phyloP scores from a whole-genome alignment of 2,888 invertebrate species.

The Drosophila algonquin region DNA sequence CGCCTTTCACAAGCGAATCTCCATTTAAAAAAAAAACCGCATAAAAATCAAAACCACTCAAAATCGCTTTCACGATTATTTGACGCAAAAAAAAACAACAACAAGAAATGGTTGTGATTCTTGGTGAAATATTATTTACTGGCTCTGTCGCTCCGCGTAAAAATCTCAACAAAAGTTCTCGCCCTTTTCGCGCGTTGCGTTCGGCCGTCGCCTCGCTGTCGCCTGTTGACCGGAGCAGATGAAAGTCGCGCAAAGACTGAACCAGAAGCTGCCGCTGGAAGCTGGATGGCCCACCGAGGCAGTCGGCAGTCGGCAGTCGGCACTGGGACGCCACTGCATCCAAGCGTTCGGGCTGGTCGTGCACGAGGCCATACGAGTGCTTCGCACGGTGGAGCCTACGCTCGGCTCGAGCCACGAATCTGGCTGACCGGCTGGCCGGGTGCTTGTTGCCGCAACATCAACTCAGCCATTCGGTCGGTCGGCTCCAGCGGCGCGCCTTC shows the following conservation, averaged over 20 bases:
- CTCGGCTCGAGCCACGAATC: neutral
- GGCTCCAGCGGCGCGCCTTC: conserved; percentile 11
- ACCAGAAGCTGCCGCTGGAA: conserved; percentile 20
- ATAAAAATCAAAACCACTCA: neutral
- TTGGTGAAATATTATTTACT: neutral
- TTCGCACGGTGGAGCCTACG: neutral
- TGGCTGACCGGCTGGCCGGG: conserved; percentile 17
- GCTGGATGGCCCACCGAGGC: neutral
- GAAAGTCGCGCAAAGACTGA: conserved; percentile 83
- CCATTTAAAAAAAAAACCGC: neutral
- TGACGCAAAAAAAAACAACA: neutral
- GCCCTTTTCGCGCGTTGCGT: neutral
- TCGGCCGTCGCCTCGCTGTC: conserved; percentile 18
- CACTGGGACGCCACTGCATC: neutral
- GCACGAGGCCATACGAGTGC: conserved; percentile 1
- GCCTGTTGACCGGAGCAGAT: conserved; percentile 72
- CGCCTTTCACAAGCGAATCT: neutral
- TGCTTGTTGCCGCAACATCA: conserved; percentile 66
- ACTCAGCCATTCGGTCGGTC: conserved; percentile 28
- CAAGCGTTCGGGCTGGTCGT: neutral
- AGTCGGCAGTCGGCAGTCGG: conserved; percentile 1
- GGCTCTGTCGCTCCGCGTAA: neutral
- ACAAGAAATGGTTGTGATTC: neutral
- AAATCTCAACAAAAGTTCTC: conserved; percentile 27
- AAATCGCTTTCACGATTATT: neutral